A percentile compares a stretch with the other conserved stretches of the same genome.
These are phyloP conservation scores for Ramphastos sulfuratus DNA, from an alignment of 2,113 vertebrate genomes.

Conservation along the genomic window DNA sequence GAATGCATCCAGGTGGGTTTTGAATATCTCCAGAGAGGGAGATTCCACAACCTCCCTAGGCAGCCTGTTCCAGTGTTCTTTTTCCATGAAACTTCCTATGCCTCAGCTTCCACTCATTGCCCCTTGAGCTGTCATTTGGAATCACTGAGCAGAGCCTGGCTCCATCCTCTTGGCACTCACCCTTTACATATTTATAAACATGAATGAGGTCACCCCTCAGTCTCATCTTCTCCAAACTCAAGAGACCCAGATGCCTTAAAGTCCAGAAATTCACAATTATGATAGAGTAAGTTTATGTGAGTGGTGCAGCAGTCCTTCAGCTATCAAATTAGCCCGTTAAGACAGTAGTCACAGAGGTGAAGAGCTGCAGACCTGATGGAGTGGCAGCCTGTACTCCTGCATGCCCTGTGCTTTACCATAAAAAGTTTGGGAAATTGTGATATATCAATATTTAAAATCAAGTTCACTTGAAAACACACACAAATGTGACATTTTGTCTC, in stretches of 20 bases:
- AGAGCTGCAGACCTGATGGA: not conserved
- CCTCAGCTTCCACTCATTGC: too few relatives aligned
- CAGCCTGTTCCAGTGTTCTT: too few relatives aligned
- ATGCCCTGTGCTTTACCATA: not conserved
- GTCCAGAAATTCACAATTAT: not conserved
- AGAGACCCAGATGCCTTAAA: not conserved
- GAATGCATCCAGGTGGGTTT: too few relatives aligned
- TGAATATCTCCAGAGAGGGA: too few relatives aligned
- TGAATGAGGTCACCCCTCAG: too few relatives aligned
- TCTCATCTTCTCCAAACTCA: too few relatives aligned
- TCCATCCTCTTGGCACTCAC: too few relatives aligned
- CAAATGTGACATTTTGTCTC: not conserved
- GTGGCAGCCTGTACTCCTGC: not conserved
- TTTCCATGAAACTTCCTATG: too few relatives aligned
- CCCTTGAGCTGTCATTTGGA: too few relatives aligned
- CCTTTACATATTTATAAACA: too few relatives aligned
- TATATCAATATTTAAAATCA: not conserved
- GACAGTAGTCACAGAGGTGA: not conserved
- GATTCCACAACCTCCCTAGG: too few relatives aligned
- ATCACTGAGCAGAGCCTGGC: too few relatives aligned
- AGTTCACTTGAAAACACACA: not conserved
- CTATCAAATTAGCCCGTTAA: not conserved
- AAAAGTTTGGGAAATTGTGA: not conserved
- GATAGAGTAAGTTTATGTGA: not conserved
- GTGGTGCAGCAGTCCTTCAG: not conserved